Evolutionary conservation across 2,888 invertebrate species (phyloP), one percentile per base, ranked within the genome.

Genomic region (Agrotis ipsilon): DNA sequence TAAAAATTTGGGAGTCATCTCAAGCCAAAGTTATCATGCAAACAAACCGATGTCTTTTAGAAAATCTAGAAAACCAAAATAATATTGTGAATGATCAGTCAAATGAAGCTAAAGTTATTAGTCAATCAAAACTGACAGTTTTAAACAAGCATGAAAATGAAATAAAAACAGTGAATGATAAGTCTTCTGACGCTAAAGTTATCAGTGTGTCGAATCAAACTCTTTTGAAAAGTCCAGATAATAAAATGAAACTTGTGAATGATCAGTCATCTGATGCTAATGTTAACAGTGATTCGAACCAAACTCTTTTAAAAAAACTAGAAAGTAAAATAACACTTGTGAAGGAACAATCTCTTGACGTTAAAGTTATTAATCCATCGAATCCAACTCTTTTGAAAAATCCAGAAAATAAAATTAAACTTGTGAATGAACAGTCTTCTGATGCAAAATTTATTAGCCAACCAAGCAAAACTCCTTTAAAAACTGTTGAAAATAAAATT

Each of bases 361-460:
- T 27, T 14, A 74, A 74, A 24, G 48, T 24, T 13, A 24, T 24
- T 13, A 48, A 3, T 66, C 27, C 60, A 27, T 11, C 51, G 14
- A 66, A 49, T 32, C n/a, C 11, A 45, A 52, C 1, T 45, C 3
- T 45, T 74, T 11, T 19, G 9, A 65, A 51, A n/a, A 18, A 24
- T 21, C 13, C 48, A 24, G 54, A 65, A 55, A 51, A 55, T 16
- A 59, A 45, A 18, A 21, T 51, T 9, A 45, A 6, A 11, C 27
- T n/a, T 13, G 1, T 11, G 6, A 32, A 32, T 21, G 21, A 49
- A 19, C 19, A 19, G 14, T 18, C 21, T n/a, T 9, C 63, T 24
- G 55, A 69, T 9, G 18, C 43, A 11, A 74, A 74, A 24, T 43
- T 21, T 13, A 24, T 45, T 7, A 48, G 3, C 63, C 45, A 63